phyloP scores from a whole-genome alignment of 53 echinoderm and acorn worm species.

The Paelopatides confundens region DNA sequence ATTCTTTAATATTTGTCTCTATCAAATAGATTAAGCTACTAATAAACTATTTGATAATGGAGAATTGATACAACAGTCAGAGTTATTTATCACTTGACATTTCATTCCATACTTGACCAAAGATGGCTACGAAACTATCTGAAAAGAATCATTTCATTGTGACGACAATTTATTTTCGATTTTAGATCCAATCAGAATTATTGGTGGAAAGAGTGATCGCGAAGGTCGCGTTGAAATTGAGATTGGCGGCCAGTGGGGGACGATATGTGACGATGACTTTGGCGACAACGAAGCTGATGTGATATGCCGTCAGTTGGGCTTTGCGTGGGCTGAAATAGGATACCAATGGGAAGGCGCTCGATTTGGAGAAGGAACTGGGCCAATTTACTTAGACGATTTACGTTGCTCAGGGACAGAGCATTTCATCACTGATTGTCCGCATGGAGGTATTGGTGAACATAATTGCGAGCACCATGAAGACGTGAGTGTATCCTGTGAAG shows the following conservation, averaged over 20 bases:
- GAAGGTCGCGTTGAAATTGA: slow-evolving; percentile 25
- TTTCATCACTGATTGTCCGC: slow-evolving; percentile 17
- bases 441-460: slow-evolving; percentile 6
- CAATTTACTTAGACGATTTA: slow-evolving; percentile 39
- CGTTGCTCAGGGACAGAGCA: slow-evolving; percentile 57
- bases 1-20: too few species aligned
- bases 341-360: neutral
- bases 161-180: neutral
- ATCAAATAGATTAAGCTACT: too few species aligned
- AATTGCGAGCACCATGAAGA: slow-evolving; percentile 53
- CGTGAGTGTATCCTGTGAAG: slow-evolving; percentile 48
- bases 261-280: slow-evolving; percentile 61
- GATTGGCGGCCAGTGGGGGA: slow-evolving; percentile 57
- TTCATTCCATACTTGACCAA: too few species aligned
- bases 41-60: too few species aligned
- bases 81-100: too few species aligned
- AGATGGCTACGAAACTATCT: too few species aligned
- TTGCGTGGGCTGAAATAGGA: slow-evolving; percentile 16
- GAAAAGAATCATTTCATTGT: too few species aligned
- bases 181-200: slow-evolving; percentile 20
- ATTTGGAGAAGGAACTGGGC: slow-evolving; percentile 36
- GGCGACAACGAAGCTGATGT: slow-evolving; percentile 41
- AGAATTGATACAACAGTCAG: too few species aligned
- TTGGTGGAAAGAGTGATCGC: slow-evolving; percentile 3
- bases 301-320: slow-evolving; percentile 69